Conservation (phyloP, 2,797 vertebrate species). For the Clarias laeviceps region DNA sequence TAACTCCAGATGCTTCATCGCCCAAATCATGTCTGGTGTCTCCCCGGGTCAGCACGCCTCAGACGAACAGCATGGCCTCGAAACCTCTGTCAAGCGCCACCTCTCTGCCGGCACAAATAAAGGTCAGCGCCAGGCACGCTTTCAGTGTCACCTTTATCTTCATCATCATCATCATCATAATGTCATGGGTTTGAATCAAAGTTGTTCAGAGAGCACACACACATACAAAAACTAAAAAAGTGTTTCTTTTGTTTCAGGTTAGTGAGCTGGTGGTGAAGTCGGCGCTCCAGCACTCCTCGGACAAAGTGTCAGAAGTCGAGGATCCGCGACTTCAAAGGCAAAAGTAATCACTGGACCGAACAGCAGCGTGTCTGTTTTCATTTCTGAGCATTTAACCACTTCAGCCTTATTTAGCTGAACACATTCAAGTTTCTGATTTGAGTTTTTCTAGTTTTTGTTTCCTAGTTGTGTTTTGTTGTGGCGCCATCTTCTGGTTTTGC, state of each 20-base stretch:
- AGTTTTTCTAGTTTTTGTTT: neutral
- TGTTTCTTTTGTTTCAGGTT: constrained; percentile 74
- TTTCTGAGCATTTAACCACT: neutral
- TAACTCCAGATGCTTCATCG: constrained; percentile 94
- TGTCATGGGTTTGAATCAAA: no score
- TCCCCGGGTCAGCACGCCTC: constrained; percentile 93
- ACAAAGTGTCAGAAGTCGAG: constrained; percentile 86
- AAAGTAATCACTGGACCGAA: constrained; percentile 68
- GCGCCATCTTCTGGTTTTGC: constrained; percentile 44
- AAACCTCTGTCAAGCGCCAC: constrained; percentile 84
- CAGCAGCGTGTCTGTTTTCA: neutral
- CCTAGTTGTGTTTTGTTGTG: neutral
- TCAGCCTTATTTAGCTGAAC: neutral
- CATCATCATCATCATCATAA: no score
- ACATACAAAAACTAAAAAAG: neutral
- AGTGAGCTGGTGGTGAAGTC: constrained; percentile 85
- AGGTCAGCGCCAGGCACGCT: constrained; percentile 72
- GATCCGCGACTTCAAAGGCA: constrained; percentile 94
- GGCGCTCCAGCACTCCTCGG: constrained; percentile 80
- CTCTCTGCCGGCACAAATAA: constrained; percentile 85
- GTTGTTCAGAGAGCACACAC: neutral
- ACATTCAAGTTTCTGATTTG: neutral
- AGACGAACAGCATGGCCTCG: constrained; percentile 84
- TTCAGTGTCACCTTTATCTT: no score
- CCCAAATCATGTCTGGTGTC: constrained; percentile 93